Evolutionary conservation across 2,797 vertebrate species (phyloP).

Genomic region (Merluccius polli): DNA sequence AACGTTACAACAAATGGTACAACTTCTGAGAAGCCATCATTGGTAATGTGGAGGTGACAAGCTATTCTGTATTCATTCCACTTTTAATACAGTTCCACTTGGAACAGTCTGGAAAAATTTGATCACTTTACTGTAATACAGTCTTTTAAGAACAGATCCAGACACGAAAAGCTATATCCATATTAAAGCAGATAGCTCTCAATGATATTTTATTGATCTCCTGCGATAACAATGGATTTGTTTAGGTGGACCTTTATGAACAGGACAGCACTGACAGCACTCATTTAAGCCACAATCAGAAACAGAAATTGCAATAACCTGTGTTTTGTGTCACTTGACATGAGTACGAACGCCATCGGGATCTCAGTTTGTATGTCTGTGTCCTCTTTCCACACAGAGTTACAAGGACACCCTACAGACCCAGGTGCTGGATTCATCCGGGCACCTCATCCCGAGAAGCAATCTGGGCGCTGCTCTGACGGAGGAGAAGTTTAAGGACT

Average conservation of each 20-base stretch:
- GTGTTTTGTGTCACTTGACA: not conserved
- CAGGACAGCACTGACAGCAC: not conserved
- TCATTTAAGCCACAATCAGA: not conserved
- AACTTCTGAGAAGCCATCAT: not conserved
- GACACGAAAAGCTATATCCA: not conserved
- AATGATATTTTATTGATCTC: not conserved
- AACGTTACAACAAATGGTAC: not conserved
- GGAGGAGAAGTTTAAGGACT: constrained; percentile 68
- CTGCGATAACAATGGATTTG: not conserved
- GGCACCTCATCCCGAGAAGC: not conserved
- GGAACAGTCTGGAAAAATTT: not conserved
- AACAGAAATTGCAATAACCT: constrained; percentile 1
- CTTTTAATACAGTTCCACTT: not conserved
- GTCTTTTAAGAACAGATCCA: not conserved
- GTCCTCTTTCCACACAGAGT: constrained; percentile 37
- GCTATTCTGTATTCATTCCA: not conserved
- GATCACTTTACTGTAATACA: not conserved
- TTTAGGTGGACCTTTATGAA: constrained; percentile 1
- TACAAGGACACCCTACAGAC: constrained; percentile 69
- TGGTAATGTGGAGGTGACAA: not conserved
- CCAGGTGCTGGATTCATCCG: constrained; percentile 61
- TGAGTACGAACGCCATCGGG: not conserved
- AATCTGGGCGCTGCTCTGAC: constrained; percentile 59
- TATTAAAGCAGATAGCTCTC: not conserved
- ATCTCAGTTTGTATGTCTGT: not conserved